Evolutionary conservation across 2,797 vertebrate species (phyloP), one percentile per base, ranked within the genome.

Genomic region (Brachyrhaphis roseni): DNA sequence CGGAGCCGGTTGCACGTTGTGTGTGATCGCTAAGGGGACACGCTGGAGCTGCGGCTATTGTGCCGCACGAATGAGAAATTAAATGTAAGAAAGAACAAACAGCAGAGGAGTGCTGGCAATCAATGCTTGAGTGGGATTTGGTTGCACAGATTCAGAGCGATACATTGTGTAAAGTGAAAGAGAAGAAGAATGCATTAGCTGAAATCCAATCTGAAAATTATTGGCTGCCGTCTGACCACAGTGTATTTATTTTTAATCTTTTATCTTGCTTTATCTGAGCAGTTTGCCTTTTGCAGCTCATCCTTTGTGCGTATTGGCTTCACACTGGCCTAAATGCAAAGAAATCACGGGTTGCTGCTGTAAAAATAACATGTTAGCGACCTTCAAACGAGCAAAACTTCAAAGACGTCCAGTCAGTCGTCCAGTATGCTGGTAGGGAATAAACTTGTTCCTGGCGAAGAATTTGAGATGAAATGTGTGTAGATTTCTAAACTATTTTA

Each of bases 161-260:
- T 46, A 34, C 45, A 64, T 64, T 59, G 59, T 66, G 75, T 12
- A 20, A 45, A 66, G 43, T 15, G 31, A 34, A 64, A 76, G 62
- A 16, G 28, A 49, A 46, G 55, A 45, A 31, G 74, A 41, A 75
- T 16, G 72, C 74, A 59, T 75, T 45, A 34, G 41, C 55, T 20
- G 55, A 76, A 76, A 76, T 64, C 18, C 41, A 62, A 76, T 62
- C 55, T 45, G 16, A 46, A 62, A 46, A 57, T 34, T 36, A 43
- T 15, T 23, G 53, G 26, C 49, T 72, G 39, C 20, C 2, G 10
- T 45, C 66, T 66, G 49, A 34, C 39, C 39, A 31, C 34, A 18
- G 16, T 28, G 6, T 18, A 43, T 26, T n/a, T 51, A 51, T 71
- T 71, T 53, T 43, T 55, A 39, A 55, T n/a, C 49, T 53, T 71